Evolutionary conservation across 1,140 invertebrate genomes (phyloP).

Genomic region (Saccostrea echinata): DNA sequence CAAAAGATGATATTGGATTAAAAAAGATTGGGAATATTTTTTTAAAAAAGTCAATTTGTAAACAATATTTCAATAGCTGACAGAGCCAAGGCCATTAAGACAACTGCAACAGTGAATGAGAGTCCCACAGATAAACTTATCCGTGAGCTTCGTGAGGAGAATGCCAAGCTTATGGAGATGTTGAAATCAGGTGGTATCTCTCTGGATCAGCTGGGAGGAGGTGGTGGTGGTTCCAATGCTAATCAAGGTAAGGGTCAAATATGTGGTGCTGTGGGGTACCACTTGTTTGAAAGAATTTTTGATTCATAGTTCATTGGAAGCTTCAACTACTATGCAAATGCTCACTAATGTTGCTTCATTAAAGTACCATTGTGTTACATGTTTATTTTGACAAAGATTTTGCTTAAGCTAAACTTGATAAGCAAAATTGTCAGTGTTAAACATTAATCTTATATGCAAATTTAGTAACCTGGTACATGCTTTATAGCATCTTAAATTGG

Average conservation of each 20-base stretch:
- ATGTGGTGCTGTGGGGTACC: background rate
- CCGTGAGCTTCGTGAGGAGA: slow-evolving; percentile 83
- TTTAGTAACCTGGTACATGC: too few species aligned
- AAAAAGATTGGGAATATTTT: background rate
- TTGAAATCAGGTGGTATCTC: slow-evolving; percentile 73
- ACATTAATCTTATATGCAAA: too few species aligned
- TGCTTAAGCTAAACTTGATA: too few species aligned
- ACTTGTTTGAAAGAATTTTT: too few species aligned
- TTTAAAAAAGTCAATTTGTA: background rate
- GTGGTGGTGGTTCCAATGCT: slow-evolving; percentile 47
- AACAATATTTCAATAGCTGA: slow-evolving; percentile 77
- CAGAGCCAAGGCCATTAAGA: slow-evolving; percentile 84
- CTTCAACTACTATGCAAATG: too few species aligned
- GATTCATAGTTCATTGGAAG: too few species aligned
- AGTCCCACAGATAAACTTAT: slow-evolving; percentile 83
- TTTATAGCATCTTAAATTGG: too few species aligned
- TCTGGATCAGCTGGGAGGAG: slow-evolving; percentile 40
- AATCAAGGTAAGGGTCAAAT: slow-evolving; percentile 24
- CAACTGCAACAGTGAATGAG: slow-evolving; percentile 83
- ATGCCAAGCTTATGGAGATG: slow-evolving; percentile 81
- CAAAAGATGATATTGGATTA: too few species aligned
- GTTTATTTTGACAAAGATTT: too few species aligned
- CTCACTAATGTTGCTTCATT: too few species aligned
- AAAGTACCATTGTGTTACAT: too few species aligned
- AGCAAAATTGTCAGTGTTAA: too few species aligned